Base-by-base conservation (phyloP, 1,140 invertebrate genomes). In the Lordiphosa clarofinis region DNA sequence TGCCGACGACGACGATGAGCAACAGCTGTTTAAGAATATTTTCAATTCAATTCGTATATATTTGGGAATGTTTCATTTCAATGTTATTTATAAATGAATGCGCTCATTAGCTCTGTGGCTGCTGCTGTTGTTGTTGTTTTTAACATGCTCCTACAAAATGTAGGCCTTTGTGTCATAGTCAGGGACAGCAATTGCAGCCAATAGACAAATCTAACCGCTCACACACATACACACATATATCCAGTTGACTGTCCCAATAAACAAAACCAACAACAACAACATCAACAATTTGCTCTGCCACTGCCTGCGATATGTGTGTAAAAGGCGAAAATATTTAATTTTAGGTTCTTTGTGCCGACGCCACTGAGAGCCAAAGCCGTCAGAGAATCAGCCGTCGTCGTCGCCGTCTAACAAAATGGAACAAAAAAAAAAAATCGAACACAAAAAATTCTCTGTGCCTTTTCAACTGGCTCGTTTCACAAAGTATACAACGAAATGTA, bases 281-380 rank as follows among this genome's bases (percentile, higher is more conserved):
- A 70, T 39, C 11, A 37, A 33, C 55, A 62, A 75, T 74, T 71
- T 74, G 75, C 75, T 75, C 56, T 74, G 75, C 75, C 75, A 81
- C 66, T 81, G 76, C 49, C 65, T 82, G 56, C 62, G 69, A 82
- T 82, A 84, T 82, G 78, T 84, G 73, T 76, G 73, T 76, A 84
- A 82, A 73, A 76, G 73, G 78, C 78, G 78, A 84, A 84, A 84
- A 84, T 84, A 84, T 84, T 84, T 84, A 84, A 84, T 84, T 84
- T 84, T 84, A 84, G 78, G 69, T 84, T 84, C 78, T 84, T 84
- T 84, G 78, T 84, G 74, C 56, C 5, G 24, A 28, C 56, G 52
- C 19, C 52, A 21, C 53, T 36, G 57, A 71, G 60, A 69, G 60
- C n/a, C 43, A 52, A 69, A 55, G 55, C 44, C 49, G 65, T 59